Percentiles rank a stretch among this genome's conserved stretches.
Evolutionary conservation across 2,113 vertebrate genomes (phyloP).

Genomic region (Danionella cerebrum): DNA sequence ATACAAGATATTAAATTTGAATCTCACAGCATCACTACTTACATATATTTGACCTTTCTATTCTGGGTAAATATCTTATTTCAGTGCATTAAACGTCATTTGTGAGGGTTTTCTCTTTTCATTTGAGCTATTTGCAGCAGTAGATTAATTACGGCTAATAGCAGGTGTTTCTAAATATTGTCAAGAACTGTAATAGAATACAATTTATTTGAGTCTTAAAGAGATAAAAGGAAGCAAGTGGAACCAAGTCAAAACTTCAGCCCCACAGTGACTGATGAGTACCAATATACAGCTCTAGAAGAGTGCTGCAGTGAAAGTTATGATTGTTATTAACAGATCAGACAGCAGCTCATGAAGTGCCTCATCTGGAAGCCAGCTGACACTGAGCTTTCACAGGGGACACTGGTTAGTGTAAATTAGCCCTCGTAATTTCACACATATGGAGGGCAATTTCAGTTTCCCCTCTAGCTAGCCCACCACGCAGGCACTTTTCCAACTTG

Average conservation of each 20-base stretch:
- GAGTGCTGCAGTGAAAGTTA: not conserved
- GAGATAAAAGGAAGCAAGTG: not conserved
- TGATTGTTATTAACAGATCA: slow-evolving; percentile 31
- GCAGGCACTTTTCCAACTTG: not conserved
- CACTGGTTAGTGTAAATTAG: slow-evolving; percentile 16
- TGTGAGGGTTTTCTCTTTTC: too few relatives aligned
- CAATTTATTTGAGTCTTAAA: too few relatives aligned
- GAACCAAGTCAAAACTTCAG: slow-evolving; percentile 6
- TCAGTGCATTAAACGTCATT: too few relatives aligned
- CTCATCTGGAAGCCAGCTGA: slow-evolving; percentile 47
- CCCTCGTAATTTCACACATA: slow-evolving; percentile 18
- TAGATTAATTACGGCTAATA: too few relatives aligned
- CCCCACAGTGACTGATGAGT: slow-evolving; percentile 13
- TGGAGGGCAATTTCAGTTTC: slow-evolving; percentile 29
- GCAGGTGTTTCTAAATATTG: too few relatives aligned
- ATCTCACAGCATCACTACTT: too few relatives aligned
- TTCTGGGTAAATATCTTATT: too few relatives aligned
- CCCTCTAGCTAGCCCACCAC: slow-evolving; percentile 12
- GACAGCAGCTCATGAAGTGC: not conserved
- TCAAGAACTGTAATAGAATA: too few relatives aligned
- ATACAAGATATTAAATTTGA: too few relatives aligned
- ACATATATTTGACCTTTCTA: too few relatives aligned
- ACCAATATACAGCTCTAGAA: not conserved
- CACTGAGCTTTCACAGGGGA: not conserved
- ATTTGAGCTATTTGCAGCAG: too few relatives aligned